Conservation (phyloP, 2,797 vertebrate genomes). For the Notoglanidium macrostoma region DNA sequence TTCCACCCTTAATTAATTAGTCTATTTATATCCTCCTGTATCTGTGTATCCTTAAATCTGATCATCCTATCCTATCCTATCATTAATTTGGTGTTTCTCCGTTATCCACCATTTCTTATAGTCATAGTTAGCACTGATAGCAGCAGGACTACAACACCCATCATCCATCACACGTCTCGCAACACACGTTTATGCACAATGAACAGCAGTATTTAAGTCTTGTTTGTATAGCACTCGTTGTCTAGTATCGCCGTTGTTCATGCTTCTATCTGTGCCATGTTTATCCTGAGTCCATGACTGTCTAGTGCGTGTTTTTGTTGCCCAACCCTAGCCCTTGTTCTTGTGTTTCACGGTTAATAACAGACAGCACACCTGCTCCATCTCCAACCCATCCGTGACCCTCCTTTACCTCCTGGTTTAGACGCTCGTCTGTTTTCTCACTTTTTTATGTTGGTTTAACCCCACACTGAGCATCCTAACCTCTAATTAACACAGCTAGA, state of each 20-base stretch:
- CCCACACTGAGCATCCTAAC: no score
- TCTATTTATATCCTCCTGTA: background rate
- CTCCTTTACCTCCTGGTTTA: background rate
- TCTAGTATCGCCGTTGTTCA: no score
- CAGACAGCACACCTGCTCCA: background rate
- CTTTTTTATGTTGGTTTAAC: background rate
- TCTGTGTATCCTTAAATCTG: background rate
- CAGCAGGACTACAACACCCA: background rate
- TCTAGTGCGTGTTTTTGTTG: no score
- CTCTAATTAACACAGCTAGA: background rate
- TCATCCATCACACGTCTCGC: background rate
- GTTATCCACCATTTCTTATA: background rate
- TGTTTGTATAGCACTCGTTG: no score
- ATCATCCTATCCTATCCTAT: no score
- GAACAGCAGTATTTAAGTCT: no score
- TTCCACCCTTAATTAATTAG: background rate
- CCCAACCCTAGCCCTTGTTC: no score
- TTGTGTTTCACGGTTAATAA: background rate
- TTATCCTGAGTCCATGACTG: no score
- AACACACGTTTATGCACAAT: no score
- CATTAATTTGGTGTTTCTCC: background rate
- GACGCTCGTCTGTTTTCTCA: background rate
- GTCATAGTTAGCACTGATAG: background rate
- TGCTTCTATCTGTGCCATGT: no score
- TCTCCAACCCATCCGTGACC: background rate